These are phyloP conservation scores for Sorex maritimensis DNA, from an alignment of 2,797 vertebrate genomes.

Conservation along the genomic window DNA sequence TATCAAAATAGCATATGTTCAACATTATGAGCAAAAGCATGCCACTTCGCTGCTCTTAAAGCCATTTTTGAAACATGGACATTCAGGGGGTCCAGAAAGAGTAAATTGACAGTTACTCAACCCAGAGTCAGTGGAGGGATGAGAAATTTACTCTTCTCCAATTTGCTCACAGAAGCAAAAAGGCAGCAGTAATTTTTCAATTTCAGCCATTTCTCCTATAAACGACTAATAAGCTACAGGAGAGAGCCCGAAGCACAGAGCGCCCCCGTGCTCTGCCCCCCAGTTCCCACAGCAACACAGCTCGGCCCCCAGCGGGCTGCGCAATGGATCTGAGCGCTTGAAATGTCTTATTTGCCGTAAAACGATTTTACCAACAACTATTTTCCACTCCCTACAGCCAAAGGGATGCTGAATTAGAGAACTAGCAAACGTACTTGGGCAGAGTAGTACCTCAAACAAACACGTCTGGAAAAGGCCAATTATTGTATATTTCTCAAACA, in stretches of 20 bases:
- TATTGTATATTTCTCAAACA: conserved; percentile 60
- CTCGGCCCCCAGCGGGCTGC: conserved; percentile 39
- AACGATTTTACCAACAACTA: conserved; percentile 42
- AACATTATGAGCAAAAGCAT: conserved; percentile 65
- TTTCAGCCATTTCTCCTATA: conserved; percentile 56
- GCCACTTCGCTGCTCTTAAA: conserved; percentile 58
- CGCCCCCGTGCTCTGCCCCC: conserved; percentile 5
- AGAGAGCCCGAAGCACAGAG: conserved; percentile 37
- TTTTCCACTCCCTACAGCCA: conserved; percentile 44
- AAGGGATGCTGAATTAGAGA: conserved; percentile 56
- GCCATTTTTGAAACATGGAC: neutral
- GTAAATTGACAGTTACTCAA: conserved; percentile 35
- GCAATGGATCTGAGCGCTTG: conserved; percentile 50
- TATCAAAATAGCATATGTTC: conserved; percentile 71
- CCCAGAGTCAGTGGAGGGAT: conserved; percentile 17
- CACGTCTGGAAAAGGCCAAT: conserved; percentile 40
- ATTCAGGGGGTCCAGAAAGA: conserved; percentile 43
- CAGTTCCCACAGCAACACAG: conserved; percentile 18
- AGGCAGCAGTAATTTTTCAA: conserved; percentile 67
- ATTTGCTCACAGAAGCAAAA: conserved; percentile 38
- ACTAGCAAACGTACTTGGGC: conserved; percentile 39
- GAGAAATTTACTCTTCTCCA: conserved; percentile 30
- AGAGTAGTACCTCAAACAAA: conserved; percentile 42
- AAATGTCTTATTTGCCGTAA: conserved; percentile 54
- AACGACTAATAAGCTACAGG: conserved; percentile 60